Evolutionary conservation across 2,888 invertebrate species (phyloP), one percentile per base, ranked within the genome.

Genomic region (Drosophila antonietae): DNA sequence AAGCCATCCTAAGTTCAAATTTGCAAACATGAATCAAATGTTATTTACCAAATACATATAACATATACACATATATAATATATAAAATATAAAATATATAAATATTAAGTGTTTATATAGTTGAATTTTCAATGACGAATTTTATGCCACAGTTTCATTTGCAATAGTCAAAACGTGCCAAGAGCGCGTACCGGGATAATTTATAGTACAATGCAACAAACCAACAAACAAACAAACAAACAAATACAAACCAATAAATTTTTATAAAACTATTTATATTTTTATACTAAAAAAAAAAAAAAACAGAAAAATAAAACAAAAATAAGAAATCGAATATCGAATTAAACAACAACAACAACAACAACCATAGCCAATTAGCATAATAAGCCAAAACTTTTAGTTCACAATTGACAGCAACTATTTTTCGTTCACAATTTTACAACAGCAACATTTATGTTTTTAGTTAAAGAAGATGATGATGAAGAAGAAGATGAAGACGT

Each of bases 201-300:
- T 93, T 93, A 93, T 92, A 93, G 93, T 93, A 93, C 93, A 93
- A 93, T 84, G 79, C 90, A 91, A 82, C 73, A 71, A 68, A 88
- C 39, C 90, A 91, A 82, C 73, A 70, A 68, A 88, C 35, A 39
- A 39, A 88, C 35, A 39, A 39, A 39, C 39, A 81, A 80, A 81
- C 73, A 75, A 81, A 80, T 75, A 80, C 89, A 89, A 78, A 88
- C 78, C 78, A 83, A 81, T 79, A 86, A 85, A 77, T 77, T 78
- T 78, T 74, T 78, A 77, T 78, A 77, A 67, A 88, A 82, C 86
- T 84, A 91, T 90, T 91, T 92, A 92, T 92, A 92, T 92, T 92
- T 92, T 92, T 92, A 92, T 92, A 92, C 91, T 90, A 87, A 86
- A 73, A 83, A 18, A 14, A 55, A 20, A 62, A 75, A 70, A 53